These are phyloP conservation scores for Cantharis lateralis DNA, from an alignment of 2,888 invertebrate genomes.

Conservation along the genomic window DNA sequence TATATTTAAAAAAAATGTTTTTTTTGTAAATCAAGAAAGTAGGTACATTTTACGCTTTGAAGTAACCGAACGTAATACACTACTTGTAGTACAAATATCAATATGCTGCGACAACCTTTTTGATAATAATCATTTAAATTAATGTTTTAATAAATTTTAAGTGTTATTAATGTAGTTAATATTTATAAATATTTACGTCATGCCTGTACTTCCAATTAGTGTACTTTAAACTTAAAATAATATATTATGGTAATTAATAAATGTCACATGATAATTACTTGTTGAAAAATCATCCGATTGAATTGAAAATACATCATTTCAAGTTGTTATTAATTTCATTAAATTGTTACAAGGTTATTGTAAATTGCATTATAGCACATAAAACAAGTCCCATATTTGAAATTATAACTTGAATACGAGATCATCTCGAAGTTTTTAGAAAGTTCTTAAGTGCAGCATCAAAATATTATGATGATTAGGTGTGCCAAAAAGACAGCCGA, in stretches of 20 bases:
- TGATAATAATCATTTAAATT: too few relatives aligned
- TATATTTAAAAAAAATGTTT: too few relatives aligned
- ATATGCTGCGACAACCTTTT: too few relatives aligned
- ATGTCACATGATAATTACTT: neutral
- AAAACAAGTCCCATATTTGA: neutral
- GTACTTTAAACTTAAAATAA: neutral
- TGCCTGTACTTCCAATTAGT: neutral
- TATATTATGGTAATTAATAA: neutral
- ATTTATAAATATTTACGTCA: neutral
- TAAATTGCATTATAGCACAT: neutral
- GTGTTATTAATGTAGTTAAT: neutral
- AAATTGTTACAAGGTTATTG: neutral
- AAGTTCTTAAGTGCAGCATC: neutral
- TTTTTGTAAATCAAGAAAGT: too few relatives aligned
- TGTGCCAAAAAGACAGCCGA: constrained; percentile 12
- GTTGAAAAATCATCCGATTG: neutral
- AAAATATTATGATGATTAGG: constrained; percentile 3
- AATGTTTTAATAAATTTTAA: neutral
- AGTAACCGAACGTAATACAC: too few relatives aligned
- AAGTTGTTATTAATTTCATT: neutral
- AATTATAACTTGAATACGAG: neutral
- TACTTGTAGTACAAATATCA: too few relatives aligned
- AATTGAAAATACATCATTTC: neutral
- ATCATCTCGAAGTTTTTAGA: neutral
- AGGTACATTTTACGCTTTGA: too few relatives aligned